Base-by-base conservation (phyloP, 2,113 vertebrate species). In the Halichoeres trimaculatus region DNA sequence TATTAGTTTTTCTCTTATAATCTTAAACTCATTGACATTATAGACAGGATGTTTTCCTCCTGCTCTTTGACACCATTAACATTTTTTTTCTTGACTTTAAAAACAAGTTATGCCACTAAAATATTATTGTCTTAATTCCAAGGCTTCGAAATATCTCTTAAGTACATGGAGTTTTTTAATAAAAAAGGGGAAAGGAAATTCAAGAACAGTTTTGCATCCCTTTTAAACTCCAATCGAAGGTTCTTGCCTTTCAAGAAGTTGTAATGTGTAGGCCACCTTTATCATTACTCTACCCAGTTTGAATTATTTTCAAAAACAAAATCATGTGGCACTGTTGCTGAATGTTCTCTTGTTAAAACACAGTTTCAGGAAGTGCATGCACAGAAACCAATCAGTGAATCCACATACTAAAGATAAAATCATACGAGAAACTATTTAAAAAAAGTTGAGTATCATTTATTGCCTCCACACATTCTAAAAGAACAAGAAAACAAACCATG, bases 401-500 rank as follows among this genome's bases (percentile, higher is more conserved):
- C 2, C n/a, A 67, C 54, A 58, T 52, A 53, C 35, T 11, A 10
- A 63, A 38, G 14, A 70, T 10, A 67, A 67, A 76, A 51, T n/a
- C n/a, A n/a, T n/a, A n/a, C n/a, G n/a, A 10, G 57, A 61, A 36
- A 68, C 43, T 51, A 17, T 38, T 71, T 69, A 71, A 66, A 86
- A 83, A 62, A 14, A 12, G 43, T 30, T 50, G 43, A 16, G n/a
- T 59, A 14, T 63, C 4, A 5, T 17, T 89, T 89, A 89, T 86
- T 89, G 58, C 85, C 38, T 48, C 68, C 43, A 71, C 74, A 19
- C 14, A 73, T 69, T 80, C n/a, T 74, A 48, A 64, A 64, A 72
- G 5, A 58, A 76, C 30, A 73, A 30, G 55, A 76, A 41, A 54
- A 71, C 43, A 30, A 6, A 30, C 6, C 30, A n/a, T 23, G 56